These are phyloP conservation scores for Chelonus formosanus DNA, from an alignment of 2,888 invertebrate genomes.

Conservation along the genomic window DNA sequence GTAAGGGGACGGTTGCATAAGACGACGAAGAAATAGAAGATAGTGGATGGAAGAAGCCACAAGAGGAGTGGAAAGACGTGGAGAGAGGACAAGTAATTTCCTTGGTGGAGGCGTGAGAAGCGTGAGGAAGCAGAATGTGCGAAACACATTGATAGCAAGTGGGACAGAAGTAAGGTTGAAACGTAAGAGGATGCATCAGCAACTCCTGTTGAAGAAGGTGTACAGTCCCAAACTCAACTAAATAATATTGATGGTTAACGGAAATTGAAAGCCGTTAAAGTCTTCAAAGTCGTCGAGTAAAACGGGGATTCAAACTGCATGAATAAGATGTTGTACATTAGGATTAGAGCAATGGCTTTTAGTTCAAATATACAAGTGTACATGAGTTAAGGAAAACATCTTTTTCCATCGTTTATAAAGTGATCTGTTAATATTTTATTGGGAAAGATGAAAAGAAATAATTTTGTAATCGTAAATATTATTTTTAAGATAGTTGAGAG, in stretches of 20 bases:
- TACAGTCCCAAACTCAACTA: conserved; percentile 61
- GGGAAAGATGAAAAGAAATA: too few species aligned
- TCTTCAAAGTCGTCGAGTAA: conserved; percentile 57
- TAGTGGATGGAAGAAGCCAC: conserved; percentile 30
- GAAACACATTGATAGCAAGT: not conserved
- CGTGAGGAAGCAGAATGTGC: conserved; percentile 52
- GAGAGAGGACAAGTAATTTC: conserved; percentile 63
- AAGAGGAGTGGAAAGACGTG: conserved; percentile 34
- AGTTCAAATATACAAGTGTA: not conserved
- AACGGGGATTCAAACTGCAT: conserved; percentile 55
- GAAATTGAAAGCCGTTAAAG: conserved; percentile 65
- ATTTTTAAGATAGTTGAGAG: too few species aligned
- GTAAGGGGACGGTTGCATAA: conserved; percentile 14
- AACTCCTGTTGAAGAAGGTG: conserved; percentile 20
- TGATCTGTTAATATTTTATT: too few species aligned
- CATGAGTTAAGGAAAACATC: not conserved
- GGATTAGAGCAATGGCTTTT: conserved; percentile 55
- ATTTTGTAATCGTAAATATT: too few species aligned
- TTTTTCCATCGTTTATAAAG: not conserved
- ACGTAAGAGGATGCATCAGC: conserved; percentile 4
- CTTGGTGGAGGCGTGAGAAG: conserved; percentile 62
- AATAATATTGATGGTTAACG: conserved; percentile 66
- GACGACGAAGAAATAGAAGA: conserved; percentile 25
- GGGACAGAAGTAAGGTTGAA: not conserved
- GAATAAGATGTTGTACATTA: conserved; percentile 62